Conservation (phyloP, 2,113 vertebrate genomes). For the Cyprinodon tularosa region DNA sequence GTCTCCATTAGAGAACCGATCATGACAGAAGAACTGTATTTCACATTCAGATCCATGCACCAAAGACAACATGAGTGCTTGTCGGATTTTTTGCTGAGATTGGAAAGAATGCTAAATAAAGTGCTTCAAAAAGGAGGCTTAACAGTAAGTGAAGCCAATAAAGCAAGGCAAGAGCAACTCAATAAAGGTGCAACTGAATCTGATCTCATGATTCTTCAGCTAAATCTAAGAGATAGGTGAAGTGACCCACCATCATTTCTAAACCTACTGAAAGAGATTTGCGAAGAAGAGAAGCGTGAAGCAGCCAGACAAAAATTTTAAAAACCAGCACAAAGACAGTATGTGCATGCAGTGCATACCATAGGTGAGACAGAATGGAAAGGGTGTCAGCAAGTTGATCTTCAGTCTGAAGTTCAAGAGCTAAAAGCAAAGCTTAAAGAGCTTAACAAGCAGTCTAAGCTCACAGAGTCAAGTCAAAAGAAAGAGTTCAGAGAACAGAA, state of each 20-base stretch:
- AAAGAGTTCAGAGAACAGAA: background rate
- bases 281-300: background rate
- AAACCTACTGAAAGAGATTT: background rate
- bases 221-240: background rate
- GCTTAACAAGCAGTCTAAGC: background rate
- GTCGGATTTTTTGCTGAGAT: background rate
- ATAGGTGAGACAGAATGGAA: background rate
- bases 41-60: background rate
- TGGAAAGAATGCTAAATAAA: background rate
- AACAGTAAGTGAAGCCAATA: background rate
- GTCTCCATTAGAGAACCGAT: too few species aligned
- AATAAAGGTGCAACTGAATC: background rate
- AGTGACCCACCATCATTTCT: background rate
- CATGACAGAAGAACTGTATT: background rate
- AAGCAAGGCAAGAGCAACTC: background rate
- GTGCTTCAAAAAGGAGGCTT: background rate
- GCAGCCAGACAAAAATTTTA: background rate
- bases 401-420: constrained; percentile 1
- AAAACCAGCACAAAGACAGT: background rate
- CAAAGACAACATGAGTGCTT: background rate
- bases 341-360: background rate
- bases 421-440: background rate
- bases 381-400: background rate
- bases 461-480: background rate
- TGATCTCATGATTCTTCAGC: background rate